These are phyloP conservation scores for Agelaius phoeniceus DNA, from an alignment of 2,113 vertebrate species.

Conservation along the genomic window DNA sequence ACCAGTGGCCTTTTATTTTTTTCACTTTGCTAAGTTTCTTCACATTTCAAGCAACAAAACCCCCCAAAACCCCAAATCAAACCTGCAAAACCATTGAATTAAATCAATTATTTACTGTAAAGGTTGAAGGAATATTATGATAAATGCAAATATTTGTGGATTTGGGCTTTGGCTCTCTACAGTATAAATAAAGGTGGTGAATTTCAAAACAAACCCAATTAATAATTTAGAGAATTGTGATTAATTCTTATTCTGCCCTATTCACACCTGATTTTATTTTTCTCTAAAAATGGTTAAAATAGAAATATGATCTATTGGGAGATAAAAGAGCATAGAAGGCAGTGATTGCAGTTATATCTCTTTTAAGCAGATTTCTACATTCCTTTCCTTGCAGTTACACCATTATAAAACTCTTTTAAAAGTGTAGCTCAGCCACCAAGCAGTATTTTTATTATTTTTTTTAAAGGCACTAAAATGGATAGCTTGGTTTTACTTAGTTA, in stretches of 20 bases:
- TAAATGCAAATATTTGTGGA: background rate
- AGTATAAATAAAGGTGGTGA: accelerated
- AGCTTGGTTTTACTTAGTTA: background rate
- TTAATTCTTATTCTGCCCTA: background rate
- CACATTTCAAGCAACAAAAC: background rate
- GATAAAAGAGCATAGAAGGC: background rate
- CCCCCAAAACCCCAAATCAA: accelerated
- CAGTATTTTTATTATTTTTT: background rate
- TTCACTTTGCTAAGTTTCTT: background rate
- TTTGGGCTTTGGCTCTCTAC: background rate
- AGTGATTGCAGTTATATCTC: background rate
- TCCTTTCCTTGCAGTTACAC: background rate
- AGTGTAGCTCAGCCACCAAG: background rate
- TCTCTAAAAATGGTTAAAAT: background rate
- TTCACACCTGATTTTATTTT: background rate
- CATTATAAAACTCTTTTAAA: background rate
- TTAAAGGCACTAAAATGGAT: background rate
- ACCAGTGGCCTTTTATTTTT: background rate
- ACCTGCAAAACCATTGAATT: background rate
- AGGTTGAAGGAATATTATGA: background rate
- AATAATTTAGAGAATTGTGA: background rate
- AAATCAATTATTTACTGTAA: background rate
- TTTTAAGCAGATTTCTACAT: background rate
- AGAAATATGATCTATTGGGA: background rate
- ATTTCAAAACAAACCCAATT: background rate